A percentile compares a stretch with the other conserved stretches of the same genome.
These are phyloP conservation scores for Acipenser transmontanus DNA, from an alignment of 2,797 vertebrate genomes.

Conservation along the genomic window DNA sequence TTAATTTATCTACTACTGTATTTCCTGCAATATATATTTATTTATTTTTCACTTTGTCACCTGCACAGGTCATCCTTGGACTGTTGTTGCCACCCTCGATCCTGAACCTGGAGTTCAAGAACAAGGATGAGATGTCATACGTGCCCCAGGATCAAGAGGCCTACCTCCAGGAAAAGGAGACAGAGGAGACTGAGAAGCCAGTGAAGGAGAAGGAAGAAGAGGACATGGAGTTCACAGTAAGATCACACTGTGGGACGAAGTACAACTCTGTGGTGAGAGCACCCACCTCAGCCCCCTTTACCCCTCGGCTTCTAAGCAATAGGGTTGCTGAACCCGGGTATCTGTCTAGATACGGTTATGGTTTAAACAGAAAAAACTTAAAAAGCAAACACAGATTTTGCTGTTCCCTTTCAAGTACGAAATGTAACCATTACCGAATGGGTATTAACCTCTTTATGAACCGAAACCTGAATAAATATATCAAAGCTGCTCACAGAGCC, in stretches of 20 bases:
- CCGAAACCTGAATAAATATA: too few species aligned
- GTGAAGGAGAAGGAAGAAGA: slow-evolving; percentile 97
- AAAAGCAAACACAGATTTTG: too few species aligned
- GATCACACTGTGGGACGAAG: slow-evolving; percentile 74
- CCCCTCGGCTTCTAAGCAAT: too few species aligned
- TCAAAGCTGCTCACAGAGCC: too few species aligned
- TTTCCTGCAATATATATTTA: too few species aligned
- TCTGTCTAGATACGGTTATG: too few species aligned
- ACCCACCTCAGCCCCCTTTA: slow-evolving; percentile 65
- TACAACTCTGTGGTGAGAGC: slow-evolving; percentile 84
- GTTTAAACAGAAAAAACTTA: too few species aligned
- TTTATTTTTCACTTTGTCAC: not conserved
- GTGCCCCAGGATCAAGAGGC: slow-evolving; percentile 93
- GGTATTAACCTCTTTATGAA: too few species aligned
- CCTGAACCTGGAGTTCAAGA: slow-evolving; percentile 98
- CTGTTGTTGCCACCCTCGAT: slow-evolving; percentile 97
- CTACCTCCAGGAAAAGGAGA: slow-evolving; percentile 91
- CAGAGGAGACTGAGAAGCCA: slow-evolving; percentile 89
- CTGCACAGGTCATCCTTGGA: slow-evolving; percentile 87
- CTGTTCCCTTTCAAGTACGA: too few species aligned
- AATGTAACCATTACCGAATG: too few species aligned
- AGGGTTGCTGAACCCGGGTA: too few species aligned
- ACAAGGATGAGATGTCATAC: slow-evolving; percentile 98
- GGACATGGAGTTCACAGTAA: slow-evolving; percentile 99
- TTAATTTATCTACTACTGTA: too few species aligned